phyloP scores from a whole-genome alignment of 2,113 vertebrate species.

The Origma solitaria region DNA sequence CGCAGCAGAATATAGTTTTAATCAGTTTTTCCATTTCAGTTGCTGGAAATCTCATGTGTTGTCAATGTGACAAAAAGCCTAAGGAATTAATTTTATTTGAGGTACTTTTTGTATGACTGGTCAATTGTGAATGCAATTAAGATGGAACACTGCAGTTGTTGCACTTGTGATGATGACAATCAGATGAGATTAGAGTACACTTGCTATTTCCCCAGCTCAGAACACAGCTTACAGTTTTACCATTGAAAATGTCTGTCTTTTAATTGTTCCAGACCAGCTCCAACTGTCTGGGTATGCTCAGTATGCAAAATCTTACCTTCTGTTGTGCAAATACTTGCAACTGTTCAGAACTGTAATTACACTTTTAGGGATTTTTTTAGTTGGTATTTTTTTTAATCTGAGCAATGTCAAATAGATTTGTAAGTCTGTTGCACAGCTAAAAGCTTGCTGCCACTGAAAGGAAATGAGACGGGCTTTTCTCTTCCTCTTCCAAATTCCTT shows the following conservation, averaged over 20 bases:
- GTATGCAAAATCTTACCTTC: not conserved
- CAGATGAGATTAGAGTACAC: not conserved
- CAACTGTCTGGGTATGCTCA: not conserved
- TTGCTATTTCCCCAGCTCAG: not conserved
- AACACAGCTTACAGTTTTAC: not conserved
- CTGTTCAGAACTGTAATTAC: not conserved
- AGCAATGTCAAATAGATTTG: not conserved
- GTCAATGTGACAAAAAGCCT: not conserved
- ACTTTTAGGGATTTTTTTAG: not conserved
- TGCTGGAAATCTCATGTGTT: not conserved
- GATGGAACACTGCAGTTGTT: not conserved
- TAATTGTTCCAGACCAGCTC: not conserved
- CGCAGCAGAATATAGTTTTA: not conserved
- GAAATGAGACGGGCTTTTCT: not conserved
- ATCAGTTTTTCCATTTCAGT: not conserved
- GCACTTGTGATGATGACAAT: not conserved
- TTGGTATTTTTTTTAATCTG: not conserved
- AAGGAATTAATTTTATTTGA: conserved; percentile 7
- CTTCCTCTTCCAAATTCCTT: not conserved
- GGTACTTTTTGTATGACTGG: not conserved
- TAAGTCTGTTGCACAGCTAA: not conserved
- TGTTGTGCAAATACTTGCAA: not conserved
- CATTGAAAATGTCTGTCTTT: not conserved
- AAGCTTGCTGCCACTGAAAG: not conserved
- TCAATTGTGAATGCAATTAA: conserved; percentile 7